These are phyloP conservation scores for Cataglyphis livida DNA, from an alignment of 2,888 invertebrate genomes.

Conservation along the genomic window DNA sequence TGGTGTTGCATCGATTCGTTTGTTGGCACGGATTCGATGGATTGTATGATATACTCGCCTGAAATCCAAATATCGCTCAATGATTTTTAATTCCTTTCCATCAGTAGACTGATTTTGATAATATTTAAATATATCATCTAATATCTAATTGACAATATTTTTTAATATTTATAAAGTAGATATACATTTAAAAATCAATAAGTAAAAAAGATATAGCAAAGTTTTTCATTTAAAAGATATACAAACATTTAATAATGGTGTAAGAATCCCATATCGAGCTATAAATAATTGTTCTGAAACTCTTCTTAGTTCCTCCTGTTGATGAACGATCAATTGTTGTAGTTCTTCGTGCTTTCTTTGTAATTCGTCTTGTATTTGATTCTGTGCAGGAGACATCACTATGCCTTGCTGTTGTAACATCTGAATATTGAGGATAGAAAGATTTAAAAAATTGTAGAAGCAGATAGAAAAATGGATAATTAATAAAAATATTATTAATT, in stretches of 20 bases:
- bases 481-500: not conserved
- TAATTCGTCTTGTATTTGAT: conserved; percentile 85
- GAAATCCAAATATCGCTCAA: conserved; percentile 20
- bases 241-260: conserved; percentile 84
- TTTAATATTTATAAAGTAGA: not conserved
- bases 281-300: conserved; percentile 95
- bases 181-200: not conserved
- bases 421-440: conserved; percentile 62
- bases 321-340: conserved; percentile 93
- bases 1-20: conserved; percentile 65
- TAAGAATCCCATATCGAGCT: conserved; percentile 91
- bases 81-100: not conserved
- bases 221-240: conserved; percentile 8
- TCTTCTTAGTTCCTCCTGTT: conserved; percentile 94
- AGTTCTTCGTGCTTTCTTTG: conserved; percentile 94
- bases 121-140: not conserved
- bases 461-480: not conserved
- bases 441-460: not conserved
- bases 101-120: not conserved
- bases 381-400: conserved; percentile 87
- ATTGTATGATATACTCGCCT: conserved; percentile 80
- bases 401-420: conserved; percentile 84
- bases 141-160: not conserved
- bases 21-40: conserved; percentile 75
- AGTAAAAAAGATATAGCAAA: not conserved